These are phyloP conservation scores for Drosophila neonasuta DNA, from an alignment of 2,888 invertebrate species.

Conservation along the genomic window DNA sequence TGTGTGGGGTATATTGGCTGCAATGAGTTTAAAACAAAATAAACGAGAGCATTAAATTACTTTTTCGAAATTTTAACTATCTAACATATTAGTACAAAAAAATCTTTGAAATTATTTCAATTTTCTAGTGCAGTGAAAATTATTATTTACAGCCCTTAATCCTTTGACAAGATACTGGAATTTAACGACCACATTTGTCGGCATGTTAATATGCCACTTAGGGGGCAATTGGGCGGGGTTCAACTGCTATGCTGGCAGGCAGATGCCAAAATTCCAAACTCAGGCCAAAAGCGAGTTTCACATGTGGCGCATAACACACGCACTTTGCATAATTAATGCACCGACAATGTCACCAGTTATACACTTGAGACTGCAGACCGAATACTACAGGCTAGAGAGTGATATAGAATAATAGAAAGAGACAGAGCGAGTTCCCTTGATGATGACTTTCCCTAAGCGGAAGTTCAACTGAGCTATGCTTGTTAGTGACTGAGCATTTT, in stretches of 20 bases:
- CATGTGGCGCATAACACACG: constrained; percentile 55
- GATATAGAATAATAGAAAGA: background rate
- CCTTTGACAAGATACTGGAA: background rate
- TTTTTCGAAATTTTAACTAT: no score
- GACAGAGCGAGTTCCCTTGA: background rate
- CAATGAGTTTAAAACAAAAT: constrained; percentile 3
- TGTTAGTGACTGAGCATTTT: constrained; percentile 45
- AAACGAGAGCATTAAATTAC: no score
- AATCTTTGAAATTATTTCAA: no score
- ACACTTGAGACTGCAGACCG: constrained; percentile 61
- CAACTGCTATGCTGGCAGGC: constrained; percentile 1
- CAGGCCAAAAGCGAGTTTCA: constrained; percentile 23
- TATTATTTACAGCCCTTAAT: background rate
- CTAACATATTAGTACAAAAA: no score
- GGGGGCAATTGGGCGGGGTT: background rate
- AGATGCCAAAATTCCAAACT: constrained; percentile 32
- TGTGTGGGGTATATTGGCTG: background rate
- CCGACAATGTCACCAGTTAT: constrained; percentile 67
- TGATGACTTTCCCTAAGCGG: constrained; percentile 17
- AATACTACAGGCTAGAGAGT: background rate
- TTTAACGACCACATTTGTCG: constrained; percentile 51
- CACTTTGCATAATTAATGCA: constrained; percentile 76
- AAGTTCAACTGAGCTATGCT: constrained; percentile 36
- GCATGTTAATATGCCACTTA: constrained; percentile 28
- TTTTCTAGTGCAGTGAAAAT: no score